phyloP scores from a whole-genome alignment of 2,113 vertebrate genomes.

The Oenanthe melanoleuca region DNA sequence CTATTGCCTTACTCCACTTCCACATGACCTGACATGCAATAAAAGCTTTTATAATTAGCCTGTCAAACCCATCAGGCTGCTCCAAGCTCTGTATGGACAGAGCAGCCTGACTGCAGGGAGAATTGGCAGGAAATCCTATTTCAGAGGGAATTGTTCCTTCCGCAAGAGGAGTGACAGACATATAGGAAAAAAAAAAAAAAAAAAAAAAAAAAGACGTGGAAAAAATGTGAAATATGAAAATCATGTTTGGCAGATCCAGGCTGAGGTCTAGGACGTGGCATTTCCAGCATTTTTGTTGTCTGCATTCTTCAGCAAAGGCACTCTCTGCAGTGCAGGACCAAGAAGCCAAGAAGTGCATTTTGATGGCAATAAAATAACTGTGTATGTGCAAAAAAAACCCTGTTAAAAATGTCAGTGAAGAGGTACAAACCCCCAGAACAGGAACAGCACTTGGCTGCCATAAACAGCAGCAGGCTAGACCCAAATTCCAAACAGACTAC shows the following conservation, averaged over 20 bases:
- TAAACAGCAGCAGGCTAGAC: constrained; percentile 1
- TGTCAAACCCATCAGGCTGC: background rate
- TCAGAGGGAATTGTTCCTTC: constrained; percentile 36
- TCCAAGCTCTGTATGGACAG: background rate
- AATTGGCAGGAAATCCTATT: constrained; percentile 15
- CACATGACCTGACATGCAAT: background rate
- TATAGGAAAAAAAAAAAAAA: background rate
- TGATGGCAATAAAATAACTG: background rate
- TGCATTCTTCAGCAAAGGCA: background rate
- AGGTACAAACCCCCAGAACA: constrained; percentile 4
- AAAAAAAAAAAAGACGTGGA: background rate
- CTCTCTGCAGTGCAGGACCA: background rate
- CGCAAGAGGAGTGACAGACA: background rate
- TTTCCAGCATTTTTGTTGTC: constrained; percentile 42
- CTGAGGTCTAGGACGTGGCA: constrained; percentile 27
- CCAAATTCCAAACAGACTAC: constrained; percentile 39
- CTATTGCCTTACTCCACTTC: background rate
- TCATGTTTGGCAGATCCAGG: constrained; percentile 35
- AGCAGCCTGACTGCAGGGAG: background rate
- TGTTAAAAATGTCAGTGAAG: background rate
- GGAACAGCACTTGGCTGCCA: constrained; percentile 39
- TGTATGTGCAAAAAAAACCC: background rate
- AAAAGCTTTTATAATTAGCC: background rate
- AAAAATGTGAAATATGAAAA: constrained; percentile 50
- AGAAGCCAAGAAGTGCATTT: background rate